Evolutionary conservation across 2,113 vertebrate species (phyloP).

Genomic region (Proterorhinus semilunaris): DNA sequence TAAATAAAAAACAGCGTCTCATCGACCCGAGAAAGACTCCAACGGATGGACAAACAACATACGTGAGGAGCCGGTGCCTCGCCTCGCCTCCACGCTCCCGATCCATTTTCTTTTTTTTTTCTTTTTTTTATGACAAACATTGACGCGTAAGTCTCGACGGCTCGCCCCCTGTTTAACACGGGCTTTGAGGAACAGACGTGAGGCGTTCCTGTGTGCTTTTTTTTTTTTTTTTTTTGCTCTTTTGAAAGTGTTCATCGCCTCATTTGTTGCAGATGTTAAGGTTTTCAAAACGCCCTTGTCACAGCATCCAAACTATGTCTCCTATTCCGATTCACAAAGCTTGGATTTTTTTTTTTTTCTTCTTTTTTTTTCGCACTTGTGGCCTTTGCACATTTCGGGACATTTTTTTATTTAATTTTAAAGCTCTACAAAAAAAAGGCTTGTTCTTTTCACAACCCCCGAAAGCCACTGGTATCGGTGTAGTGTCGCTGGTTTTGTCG

Average conservation of each 20-base stretch:
- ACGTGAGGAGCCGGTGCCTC: conserved; percentile 49
- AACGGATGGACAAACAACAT: conserved; percentile 26
- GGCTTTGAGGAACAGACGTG: conserved; percentile 42
- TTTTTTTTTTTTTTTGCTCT: conserved; percentile 44
- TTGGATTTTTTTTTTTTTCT: conserved; percentile 15
- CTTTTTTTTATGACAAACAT: conserved; percentile 24
- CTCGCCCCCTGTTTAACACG: conserved; percentile 34
- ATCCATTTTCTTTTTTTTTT: conserved; percentile 48
- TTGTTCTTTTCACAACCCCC: background rate
- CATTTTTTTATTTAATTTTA: conserved; percentile 8
- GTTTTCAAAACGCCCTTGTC: background rate
- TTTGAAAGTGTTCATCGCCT: conserved; percentile 34
- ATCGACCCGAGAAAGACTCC: conserved; percentile 46
- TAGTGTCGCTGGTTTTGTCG: conserved; percentile 25
- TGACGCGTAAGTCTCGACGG: conserved; percentile 30
- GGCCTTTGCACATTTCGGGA: conserved; percentile 45
- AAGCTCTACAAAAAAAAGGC: no score
- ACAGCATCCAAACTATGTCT: conserved; percentile 13
- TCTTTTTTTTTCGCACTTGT: conserved; percentile 19
- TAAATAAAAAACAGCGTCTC: conserved; percentile 15
- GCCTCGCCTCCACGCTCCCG: conserved; percentile 44
- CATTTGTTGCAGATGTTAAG: conserved; percentile 34
- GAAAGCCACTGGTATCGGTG: conserved; percentile 24
- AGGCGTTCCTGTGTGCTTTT: conserved; percentile 52
- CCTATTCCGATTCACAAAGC: background rate